Evolutionary conservation across 2,797 vertebrate genomes (phyloP).

Genomic region (Coregonus ussuriensis): DNA sequence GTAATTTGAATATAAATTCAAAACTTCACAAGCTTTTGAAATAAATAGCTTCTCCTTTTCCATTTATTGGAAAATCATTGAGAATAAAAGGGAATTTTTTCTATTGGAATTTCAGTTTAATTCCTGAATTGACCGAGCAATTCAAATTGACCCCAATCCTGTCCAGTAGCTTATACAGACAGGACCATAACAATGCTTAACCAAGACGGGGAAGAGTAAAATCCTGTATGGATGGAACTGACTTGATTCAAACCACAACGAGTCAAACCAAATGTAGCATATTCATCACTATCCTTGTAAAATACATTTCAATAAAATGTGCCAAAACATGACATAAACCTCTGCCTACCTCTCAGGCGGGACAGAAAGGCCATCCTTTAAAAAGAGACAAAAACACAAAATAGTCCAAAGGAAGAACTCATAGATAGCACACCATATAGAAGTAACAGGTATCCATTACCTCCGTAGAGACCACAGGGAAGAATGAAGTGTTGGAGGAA

Average conservation of each 20-base stretch:
- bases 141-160: background rate
- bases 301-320: conserved; percentile 70
- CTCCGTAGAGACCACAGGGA: conserved; percentile 57
- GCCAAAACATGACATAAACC: conserved; percentile 55
- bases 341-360: conserved; percentile 24
- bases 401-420: conserved; percentile 62
- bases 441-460: conserved; percentile 53
- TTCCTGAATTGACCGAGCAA: background rate
- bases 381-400: conserved; percentile 68
- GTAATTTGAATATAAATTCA: background rate
- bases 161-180: conserved; percentile 27
- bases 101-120: background rate
- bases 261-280: conserved; percentile 71
- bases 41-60: background rate
- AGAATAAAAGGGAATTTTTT: background rate
- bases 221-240: conserved; percentile 54
- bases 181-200: conserved; percentile 63
- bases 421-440: conserved; percentile 65
- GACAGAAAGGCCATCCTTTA: conserved; percentile 38
- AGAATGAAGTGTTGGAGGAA: conserved; percentile 23
- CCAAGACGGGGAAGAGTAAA: conserved; percentile 61
- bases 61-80: background rate
- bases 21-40: background rate
- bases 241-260: conserved; percentile 32
- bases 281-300: conserved; percentile 56